Conservation (phyloP, 2,113 vertebrate species). For the Paramisgurnus dabryanus region DNA sequence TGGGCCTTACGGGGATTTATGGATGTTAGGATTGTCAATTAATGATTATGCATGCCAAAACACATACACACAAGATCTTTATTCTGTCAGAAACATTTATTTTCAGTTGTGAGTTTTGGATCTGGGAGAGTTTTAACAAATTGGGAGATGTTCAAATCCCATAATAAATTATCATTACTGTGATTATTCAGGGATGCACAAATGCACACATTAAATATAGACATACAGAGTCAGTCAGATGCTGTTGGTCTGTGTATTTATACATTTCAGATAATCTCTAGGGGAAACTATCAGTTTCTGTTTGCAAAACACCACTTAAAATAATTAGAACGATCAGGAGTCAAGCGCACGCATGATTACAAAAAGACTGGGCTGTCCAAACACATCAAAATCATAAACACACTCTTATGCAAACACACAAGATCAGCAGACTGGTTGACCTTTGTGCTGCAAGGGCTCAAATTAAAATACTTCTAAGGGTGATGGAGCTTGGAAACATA, state of each 20-base stretch:
- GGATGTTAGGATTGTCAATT: background rate
- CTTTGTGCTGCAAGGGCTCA: no score
- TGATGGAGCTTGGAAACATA: no score
- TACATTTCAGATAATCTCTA: background rate
- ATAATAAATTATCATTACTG: conserved; percentile 15
- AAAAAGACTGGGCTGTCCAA: background rate
- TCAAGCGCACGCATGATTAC: background rate
- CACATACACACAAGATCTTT: background rate
- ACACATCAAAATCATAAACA: background rate
- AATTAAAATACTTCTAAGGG: no score
- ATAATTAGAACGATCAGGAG: background rate
- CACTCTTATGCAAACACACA: no score
- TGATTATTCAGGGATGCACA: conserved; percentile 22
- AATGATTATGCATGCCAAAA: background rate
- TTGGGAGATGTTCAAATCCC: background rate
- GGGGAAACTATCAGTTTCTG: background rate
- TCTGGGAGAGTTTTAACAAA: conserved; percentile 9
- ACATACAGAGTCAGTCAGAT: background rate
- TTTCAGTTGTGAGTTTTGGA: conserved; percentile 4
- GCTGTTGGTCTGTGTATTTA: background rate
- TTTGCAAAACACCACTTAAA: background rate
- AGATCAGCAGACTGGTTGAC: no score
- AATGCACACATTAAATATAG: background rate
- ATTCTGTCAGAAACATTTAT: conserved; percentile 16
- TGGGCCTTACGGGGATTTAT: background rate